phyloP scores from a whole-genome alignment of 2,113 vertebrate genomes.

The Oreochromis tanganicae region DNA sequence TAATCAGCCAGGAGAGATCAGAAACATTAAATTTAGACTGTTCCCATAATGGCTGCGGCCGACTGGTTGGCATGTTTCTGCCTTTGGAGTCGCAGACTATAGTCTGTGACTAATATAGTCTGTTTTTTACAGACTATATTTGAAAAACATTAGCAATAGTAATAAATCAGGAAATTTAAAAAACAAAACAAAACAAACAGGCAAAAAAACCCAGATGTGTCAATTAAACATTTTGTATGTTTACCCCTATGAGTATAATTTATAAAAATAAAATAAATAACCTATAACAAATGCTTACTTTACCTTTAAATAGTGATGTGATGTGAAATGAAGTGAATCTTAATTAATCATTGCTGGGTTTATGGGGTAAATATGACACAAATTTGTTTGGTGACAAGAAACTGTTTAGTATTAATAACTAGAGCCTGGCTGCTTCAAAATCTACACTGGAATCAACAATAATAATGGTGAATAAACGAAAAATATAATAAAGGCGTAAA shows the following conservation, averaged over 20 bases:
- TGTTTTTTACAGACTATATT: neutral
- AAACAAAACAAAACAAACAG: neutral
- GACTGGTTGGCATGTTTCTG: neutral
- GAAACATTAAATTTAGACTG: neutral
- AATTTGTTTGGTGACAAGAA: neutral
- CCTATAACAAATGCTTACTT: neutral
- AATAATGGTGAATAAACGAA: accelerated
- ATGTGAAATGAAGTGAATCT: neutral
- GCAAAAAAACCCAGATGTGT: accelerated
- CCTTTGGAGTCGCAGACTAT: neutral
- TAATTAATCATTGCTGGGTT: neutral
- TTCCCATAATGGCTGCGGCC: neutral
- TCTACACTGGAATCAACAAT: neutral
- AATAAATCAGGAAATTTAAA: neutral
- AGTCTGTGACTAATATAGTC: too few relatives aligned
- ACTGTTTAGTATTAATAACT: neutral
- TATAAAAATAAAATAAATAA: neutral
- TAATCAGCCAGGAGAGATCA: neutral
- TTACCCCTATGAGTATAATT: accelerated
- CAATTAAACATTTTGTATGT: accelerated
- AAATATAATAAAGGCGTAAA: neutral
- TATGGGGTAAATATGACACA: neutral
- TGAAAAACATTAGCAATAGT: neutral
- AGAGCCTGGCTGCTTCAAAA: neutral
- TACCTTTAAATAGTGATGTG: neutral